Evolutionary conservation across 2,797 vertebrate species (phyloP), one percentile per base, ranked within the genome.

Genomic region (Characodon lateralis): DNA sequence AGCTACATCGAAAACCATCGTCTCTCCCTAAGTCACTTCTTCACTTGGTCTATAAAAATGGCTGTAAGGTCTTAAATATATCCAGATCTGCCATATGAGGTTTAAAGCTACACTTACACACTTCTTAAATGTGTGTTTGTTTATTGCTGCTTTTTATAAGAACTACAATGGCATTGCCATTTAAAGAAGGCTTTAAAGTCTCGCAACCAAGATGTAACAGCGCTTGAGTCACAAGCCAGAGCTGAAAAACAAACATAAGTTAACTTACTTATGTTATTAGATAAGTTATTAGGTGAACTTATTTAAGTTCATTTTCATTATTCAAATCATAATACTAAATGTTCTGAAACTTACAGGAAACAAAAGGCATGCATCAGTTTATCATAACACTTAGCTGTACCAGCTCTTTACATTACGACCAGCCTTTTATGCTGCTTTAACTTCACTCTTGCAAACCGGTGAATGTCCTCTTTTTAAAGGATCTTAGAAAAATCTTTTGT

Each of bases 361-460:
- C 22, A 68, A 35, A 14, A 72, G 2, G 58, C 26, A 46, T 18
- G 65, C 13, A 69, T 77, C 50, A 50, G 10, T 18, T 53, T 53
- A 79, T 41, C 12, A 35, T 20, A 10, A 24, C 48, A 55, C 43
- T 66, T 46, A 61, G 35, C 53, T 9, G 51, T 76, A 56, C 8
- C 16, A 5, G 18, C 2, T 78, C 66, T 84, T 83, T 83, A 84
- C 56, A 13, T 72, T 86, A 80, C 59, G 10, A 43, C 39, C 68
- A 43, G 63, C 74, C 70, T 51, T 71, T 55, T 84, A 22, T 26
- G 24, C 24, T 69, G n/a, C 63, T 78, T 56, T 78, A 43, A 41
- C 78, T 53, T 80, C 77, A 56, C 75, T 73, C 63, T 71, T 24
- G 3, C 77, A 59, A 73, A 79, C 66, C 10, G 9, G 35, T 39